Conservation (phyloP, 2,888 invertebrate genomes). For the Cryptus viduatorius region DNA sequence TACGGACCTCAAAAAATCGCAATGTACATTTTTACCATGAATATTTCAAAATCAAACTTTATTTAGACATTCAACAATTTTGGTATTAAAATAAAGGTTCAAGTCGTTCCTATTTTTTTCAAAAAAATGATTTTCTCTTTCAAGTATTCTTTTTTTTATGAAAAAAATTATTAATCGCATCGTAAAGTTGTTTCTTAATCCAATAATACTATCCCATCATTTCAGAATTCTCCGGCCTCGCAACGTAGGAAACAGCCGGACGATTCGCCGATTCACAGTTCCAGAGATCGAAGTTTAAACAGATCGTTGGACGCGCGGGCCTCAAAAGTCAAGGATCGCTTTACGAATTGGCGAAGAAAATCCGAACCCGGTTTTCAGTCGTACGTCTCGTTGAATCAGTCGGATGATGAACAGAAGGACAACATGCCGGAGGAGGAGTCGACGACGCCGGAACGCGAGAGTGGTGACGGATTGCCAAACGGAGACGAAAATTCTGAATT, state of each 20-base stretch:
- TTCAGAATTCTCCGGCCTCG: constrained; percentile 80
- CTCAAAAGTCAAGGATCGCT: constrained; percentile 84
- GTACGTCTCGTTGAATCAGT: constrained; percentile 80
- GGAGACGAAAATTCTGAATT: constrained; percentile 41
- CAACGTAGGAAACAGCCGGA: constrained; percentile 78
- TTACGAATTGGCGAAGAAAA: constrained; percentile 90
- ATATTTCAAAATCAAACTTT: not conserved
- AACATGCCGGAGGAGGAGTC: constrained; percentile 46
- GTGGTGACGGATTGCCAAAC: constrained; percentile 10
- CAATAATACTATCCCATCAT: not conserved
- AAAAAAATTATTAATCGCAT: not conserved
- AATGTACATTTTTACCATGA: not conserved
- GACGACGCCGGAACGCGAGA: constrained; percentile 28
- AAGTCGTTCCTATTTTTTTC: not conserved
- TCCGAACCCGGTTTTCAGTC: constrained; percentile 89
- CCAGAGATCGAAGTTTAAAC: constrained; percentile 79
- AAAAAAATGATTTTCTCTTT: not conserved
- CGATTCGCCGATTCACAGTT: constrained; percentile 73
- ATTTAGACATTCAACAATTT: too few species aligned
- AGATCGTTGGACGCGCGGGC: constrained; percentile 79
- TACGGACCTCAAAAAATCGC: not conserved
- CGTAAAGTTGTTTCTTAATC: not conserved
- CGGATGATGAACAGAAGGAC: constrained; percentile 80
- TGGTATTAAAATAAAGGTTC: too few species aligned
- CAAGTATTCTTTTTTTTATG: not conserved